Evolutionary conservation across 2,888 invertebrate species (phyloP), one percentile per base, ranked within the genome.

Genomic region (Stomorhina lunata): DNA sequence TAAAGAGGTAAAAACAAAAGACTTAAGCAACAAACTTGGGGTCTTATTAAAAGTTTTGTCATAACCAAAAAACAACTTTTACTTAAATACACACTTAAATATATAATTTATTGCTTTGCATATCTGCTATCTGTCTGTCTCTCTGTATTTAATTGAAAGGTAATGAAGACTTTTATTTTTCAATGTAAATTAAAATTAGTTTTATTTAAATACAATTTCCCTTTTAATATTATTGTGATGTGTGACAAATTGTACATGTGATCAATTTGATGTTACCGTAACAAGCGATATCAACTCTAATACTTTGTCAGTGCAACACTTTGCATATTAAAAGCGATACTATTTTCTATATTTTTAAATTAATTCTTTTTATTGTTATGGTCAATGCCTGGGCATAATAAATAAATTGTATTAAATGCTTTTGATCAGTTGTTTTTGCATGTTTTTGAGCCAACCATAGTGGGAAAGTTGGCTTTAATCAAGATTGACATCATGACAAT

Each of bases 401-500:
- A n/a, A n/a, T 10, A 45, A 59, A 59, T 15, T 40, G 53, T 50
- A 34, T 57, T 69, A 40, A 75, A n/a, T 65, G 27, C 20, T 37
- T 15, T 50, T 59, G 4, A 7, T 20, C 50, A 25, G 17, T 57
- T 32, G 12, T 68, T 55, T 55, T n/a, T 25, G 10, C 50, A 32
- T 27, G 3, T 48, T 57, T 59, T 17, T 27, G 55, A 43, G 55
- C 75, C 61, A 73, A 32, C 57, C 43, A 71, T 78, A 73, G 45
- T 71, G 69, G 53, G 75, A 82, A 82, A 82, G 81, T 79, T 65
- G 25, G 22, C 55, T 66, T 81, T 48, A 17, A 40, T 57, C 20
- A n/a, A 25, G 20, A 65, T 76, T 66, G 76, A 81, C 71, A 69
- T 65, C 76, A 43, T 65, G 65, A 78, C 69, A 78, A 78, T 57